A percentile compares a stretch with the other conserved stretches of the same genome.
Conservation (phyloP, 2,888 invertebrate genomes). For the Agrochola litura region DNA sequence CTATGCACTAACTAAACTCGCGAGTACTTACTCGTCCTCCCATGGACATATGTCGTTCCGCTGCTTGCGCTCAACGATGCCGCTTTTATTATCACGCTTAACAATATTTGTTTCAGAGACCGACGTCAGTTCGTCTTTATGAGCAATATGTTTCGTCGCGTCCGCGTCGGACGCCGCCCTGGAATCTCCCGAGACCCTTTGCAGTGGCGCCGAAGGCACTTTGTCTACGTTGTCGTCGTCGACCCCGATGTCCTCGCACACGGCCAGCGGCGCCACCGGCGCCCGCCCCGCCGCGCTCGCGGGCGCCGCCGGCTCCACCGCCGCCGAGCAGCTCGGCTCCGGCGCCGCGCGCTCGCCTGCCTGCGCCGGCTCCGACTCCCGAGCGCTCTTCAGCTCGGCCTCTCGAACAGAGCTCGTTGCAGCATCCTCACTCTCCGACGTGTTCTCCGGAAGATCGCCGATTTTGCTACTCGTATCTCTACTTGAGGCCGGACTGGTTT, state of each 20-base stretch:
- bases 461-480: conserved; percentile 73
- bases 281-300: conserved; percentile 64
- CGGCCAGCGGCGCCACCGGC: conserved; percentile 92
- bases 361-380: conserved; percentile 55
- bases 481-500: conserved; percentile 76
- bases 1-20: conserved; percentile 72
- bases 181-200: conserved; percentile 75
- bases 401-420: conserved; percentile 46
- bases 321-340: conserved; percentile 40
- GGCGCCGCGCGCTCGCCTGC: conserved; percentile 42
- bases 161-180: conserved; percentile 81
- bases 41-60: conserved; percentile 97
- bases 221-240: conserved; percentile 92
- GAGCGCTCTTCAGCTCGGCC: conserved; percentile 45
- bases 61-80: conserved; percentile 85
- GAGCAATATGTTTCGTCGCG: conserved; percentile 83
- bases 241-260: conserved; percentile 92
- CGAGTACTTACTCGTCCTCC: conserved; percentile 97
- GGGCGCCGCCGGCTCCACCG: conserved; percentile 33
- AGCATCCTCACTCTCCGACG: conserved; percentile 58
- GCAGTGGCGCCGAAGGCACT: conserved; percentile 86
- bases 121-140: conserved; percentile 85
- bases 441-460: conserved; percentile 73
- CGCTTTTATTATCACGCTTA: conserved; percentile 84
- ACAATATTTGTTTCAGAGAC: conserved; percentile 86